Base-by-base conservation (phyloP, 1,140 invertebrate genomes). In the Macrocentrus cingulum region DNA sequence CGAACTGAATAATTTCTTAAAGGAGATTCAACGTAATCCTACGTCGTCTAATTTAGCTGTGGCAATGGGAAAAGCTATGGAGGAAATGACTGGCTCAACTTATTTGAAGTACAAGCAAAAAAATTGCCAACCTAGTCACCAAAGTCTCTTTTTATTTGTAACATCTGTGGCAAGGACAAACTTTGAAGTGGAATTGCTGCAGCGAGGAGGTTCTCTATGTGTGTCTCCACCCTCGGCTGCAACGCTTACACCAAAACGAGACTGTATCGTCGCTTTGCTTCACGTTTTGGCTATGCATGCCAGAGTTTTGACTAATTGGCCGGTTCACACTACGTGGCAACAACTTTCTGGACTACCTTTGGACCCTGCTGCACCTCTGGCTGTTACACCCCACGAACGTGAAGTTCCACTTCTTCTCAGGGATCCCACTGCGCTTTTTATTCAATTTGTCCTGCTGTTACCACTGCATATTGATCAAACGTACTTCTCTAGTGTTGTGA, bases 81-180 rank as follows among this genome's bases (percentile, higher is more conserved):
- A 96, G 75, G 92, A 95, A 70, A 91, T 98, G 85, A 92, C 91
- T 3, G 88, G 86, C 69, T 85, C 86, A 41, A 93, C 91, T 11
- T 84, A 86, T 63, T 73, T 85, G 19, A 85, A 85, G 66, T 84
- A 85, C 15, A 84, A 85, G 48, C 77, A 80, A 57, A 76, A 79
- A 60, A 69, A 70, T 52, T 81, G 77, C 66, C 80, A 79, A 20
- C 84, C 87, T 52, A 86, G 85, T 67, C 85, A 84, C 44, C 87
- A 92, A 66, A 90, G 87, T 71, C 82, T 95, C 23, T 89, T 95
- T 67, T 83, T 94, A 32, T 96, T 96, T 79, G 88, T 96, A 18
- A 91, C 88, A 60, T 97, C 94, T 16, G 89, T 97, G 36, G 92
- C 93, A 15, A 84, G 95, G 62, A 95, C 92, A 20, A 97, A 97